Conservation (phyloP, 1,140 invertebrate genomes). For the Triops cancriformis region DNA sequence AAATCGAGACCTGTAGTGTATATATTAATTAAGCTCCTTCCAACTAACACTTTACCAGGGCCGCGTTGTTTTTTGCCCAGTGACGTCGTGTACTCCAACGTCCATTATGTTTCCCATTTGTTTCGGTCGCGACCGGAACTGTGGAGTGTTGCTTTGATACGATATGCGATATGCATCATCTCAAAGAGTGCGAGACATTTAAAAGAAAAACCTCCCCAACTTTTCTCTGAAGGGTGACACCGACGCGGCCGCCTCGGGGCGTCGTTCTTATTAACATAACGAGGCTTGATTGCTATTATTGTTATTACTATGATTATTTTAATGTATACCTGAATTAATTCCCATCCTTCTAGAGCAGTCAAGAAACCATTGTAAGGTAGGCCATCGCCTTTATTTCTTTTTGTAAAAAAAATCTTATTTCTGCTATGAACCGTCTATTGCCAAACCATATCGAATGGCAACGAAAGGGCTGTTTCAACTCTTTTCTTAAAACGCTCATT, state of each 20-base stretch:
- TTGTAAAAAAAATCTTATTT: too few relatives aligned
- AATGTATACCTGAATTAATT: neutral
- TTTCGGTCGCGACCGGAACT: neutral
- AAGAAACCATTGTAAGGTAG: neutral
- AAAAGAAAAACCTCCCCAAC: neutral
- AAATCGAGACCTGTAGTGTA: neutral
- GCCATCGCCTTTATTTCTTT: too few relatives aligned
- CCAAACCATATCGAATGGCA: neutral
- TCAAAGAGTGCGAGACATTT: neutral
- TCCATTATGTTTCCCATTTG: conserved; percentile 11
- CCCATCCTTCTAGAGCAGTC: neutral
- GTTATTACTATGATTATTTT: neutral
- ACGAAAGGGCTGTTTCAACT: neutral
- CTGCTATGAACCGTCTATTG: neutral
- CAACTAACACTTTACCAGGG: neutral
- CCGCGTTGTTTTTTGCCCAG: neutral
- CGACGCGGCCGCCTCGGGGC: neutral
- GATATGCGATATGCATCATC: conserved; percentile 13
- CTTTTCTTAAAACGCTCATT: neutral
- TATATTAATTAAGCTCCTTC: neutral
- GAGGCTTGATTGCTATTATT: neutral
- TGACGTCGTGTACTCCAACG: neutral
- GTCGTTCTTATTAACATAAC: neutral
- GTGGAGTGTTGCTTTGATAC: neutral
- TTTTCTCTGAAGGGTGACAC: neutral